Conservation (phyloP, 1,140 invertebrate genomes). For the Sycophaga agraensis region DNA sequence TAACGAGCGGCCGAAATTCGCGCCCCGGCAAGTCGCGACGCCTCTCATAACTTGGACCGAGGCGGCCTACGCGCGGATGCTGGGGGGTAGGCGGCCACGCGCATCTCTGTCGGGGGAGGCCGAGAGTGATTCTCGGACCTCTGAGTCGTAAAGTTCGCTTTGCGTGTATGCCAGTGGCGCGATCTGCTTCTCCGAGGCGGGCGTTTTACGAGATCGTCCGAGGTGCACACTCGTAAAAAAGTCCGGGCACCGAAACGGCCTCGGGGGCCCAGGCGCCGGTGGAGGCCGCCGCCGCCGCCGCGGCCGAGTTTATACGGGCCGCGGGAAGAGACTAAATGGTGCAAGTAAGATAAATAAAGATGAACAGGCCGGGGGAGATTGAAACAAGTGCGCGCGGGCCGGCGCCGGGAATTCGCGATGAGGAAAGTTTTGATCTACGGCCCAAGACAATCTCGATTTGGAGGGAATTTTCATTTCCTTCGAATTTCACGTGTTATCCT, state of each 20-base stretch:
- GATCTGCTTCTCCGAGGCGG: neutral
- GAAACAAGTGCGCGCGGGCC: too few relatives aligned
- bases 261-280: neutral
- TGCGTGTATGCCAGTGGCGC: neutral
- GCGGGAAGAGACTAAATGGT: neutral
- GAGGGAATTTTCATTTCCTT: too few relatives aligned
- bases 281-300: neutral
- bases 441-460: too few relatives aligned
- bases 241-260: neutral
- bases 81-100: too few relatives aligned
- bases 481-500: too few relatives aligned
- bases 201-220: conserved; percentile 13
- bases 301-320: neutral
- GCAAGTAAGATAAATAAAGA: conserved; percentile 19
- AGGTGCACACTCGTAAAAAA: conserved; percentile 11
- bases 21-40: too few relatives aligned
- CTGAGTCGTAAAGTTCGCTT: neutral
- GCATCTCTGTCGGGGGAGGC: too few relatives aligned
- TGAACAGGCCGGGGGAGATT: neutral
- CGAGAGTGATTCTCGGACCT: conserved; percentile 8
- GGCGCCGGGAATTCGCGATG: neutral
- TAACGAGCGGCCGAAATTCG: too few relatives aligned
- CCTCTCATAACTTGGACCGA: too few relatives aligned
- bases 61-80: too few relatives aligned
- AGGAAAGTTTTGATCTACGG: too few relatives aligned